A percentile compares a stretch with the other conserved stretches of the same genome.
phyloP scores from a whole-genome alignment of 2,797 vertebrate genomes.

The Thunnus albacares region DNA sequence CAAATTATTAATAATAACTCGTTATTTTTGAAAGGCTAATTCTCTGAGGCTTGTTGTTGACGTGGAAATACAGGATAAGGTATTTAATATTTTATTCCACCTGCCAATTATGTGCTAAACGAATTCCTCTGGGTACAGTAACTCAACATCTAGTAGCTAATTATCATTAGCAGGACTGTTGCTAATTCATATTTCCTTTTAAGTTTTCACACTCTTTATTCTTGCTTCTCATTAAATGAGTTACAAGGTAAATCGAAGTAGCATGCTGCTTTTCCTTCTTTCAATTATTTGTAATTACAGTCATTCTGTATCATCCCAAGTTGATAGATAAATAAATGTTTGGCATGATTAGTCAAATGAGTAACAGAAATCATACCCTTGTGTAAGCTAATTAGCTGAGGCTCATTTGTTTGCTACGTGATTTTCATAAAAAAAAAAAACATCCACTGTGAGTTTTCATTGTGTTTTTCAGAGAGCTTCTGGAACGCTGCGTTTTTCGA shows the following conservation, averaged over 20 bases:
- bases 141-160: conserved; percentile 24
- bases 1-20: not conserved
- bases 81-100: conserved; percentile 22
- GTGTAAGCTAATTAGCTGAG: conserved; percentile 2
- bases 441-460: not conserved
- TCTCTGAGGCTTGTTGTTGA: not conserved
- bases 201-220: conserved; percentile 13
- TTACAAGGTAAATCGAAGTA: conserved; percentile 34
- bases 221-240: conserved; percentile 39
- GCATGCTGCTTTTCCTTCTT: not conserved
- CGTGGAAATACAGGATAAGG: not conserved
- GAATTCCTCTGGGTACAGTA: not conserved
- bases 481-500: conserved; percentile 96
- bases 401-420: not conserved
- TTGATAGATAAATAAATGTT: conserved; percentile 31
- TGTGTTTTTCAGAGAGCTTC: conserved; percentile 82
- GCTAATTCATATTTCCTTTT: conserved; percentile 22
- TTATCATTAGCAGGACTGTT: conserved; percentile 34
- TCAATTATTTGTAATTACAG: conserved; percentile 37
- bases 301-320: not conserved
- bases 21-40: not conserved
- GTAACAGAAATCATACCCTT: conserved; percentile 13
- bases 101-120: conserved; percentile 30
- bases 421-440: conserved; percentile 2
- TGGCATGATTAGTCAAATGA: conserved; percentile 31